Evolutionary conservation across 1,140 invertebrate species (phyloP).

Genomic region (Aphis gossypii): DNA sequence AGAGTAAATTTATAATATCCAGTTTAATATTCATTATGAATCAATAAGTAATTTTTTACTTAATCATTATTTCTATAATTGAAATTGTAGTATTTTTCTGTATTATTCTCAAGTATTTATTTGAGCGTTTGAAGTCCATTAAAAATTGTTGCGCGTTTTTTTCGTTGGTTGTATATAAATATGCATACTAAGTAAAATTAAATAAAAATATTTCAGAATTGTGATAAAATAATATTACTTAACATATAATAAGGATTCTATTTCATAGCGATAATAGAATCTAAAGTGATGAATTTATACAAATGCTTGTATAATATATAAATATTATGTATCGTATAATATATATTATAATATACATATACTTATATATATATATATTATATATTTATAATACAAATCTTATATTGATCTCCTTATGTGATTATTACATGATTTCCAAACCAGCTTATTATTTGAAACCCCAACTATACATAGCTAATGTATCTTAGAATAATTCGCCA

Average conservation of each 20-base stretch:
- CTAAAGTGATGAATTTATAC: not conserved
- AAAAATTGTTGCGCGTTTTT: not conserved
- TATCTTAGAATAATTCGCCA: not conserved
- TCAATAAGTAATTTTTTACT: not conserved
- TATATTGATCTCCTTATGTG: not conserved
- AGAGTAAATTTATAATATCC: not conserved
- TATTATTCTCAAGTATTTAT: not conserved
- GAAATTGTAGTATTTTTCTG: not conserved
- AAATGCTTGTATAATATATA: not conserved
- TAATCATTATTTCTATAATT: too few species aligned
- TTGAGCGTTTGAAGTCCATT: not conserved
- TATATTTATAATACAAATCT: not conserved
- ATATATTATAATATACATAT: too few species aligned
- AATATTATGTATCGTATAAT: too few species aligned
- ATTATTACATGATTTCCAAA: not conserved
- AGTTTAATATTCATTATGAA: not conserved
- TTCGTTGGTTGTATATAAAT: too few species aligned
- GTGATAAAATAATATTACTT: not conserved
- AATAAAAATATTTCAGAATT: not conserved
- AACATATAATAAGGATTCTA: not conserved
- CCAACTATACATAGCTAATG: not conserved
- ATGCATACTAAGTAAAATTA: not conserved
- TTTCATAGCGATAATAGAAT: not conserved
- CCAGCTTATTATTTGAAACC: not conserved
- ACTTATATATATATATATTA: not conserved